Conservation (phyloP, 2,113 vertebrate genomes). For the Spheniscus mendiculus region DNA sequence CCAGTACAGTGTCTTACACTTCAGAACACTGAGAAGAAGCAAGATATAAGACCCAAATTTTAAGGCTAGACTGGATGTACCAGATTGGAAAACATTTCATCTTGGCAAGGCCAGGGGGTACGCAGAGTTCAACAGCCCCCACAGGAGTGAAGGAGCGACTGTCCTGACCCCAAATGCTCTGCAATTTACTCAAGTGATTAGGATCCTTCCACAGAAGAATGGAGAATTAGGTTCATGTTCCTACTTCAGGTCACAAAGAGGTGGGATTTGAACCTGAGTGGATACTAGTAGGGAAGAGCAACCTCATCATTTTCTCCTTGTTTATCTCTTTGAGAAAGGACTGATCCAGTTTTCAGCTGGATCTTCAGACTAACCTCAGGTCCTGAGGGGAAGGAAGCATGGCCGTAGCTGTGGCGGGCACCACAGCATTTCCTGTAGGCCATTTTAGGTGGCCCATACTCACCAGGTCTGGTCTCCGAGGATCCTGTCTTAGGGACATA, state of each 20-base stretch:
- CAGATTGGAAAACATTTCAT: background rate
- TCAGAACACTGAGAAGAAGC: background rate
- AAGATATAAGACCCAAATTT: background rate
- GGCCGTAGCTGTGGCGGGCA: accelerated
- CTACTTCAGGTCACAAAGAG: background rate
- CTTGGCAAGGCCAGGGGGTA: background rate
- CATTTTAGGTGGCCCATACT: background rate
- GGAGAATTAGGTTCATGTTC: background rate
- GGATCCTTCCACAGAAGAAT: background rate
- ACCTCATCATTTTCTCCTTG: background rate
- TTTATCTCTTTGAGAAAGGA: background rate
- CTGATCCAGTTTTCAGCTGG: background rate
- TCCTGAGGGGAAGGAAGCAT: background rate
- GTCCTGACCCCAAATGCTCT: background rate
- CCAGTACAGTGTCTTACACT: background rate
- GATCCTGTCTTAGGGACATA: background rate
- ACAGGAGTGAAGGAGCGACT: background rate
- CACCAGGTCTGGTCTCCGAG: background rate
- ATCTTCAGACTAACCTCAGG: background rate
- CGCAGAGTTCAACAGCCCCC: background rate
- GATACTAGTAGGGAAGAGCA: background rate
- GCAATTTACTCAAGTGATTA: background rate
- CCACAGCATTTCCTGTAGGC: background rate
- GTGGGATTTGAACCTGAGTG: background rate
- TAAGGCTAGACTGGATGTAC: background rate